Base-by-base conservation (phyloP, 2,797 vertebrate genomes). In the Sparus aurata region DNA sequence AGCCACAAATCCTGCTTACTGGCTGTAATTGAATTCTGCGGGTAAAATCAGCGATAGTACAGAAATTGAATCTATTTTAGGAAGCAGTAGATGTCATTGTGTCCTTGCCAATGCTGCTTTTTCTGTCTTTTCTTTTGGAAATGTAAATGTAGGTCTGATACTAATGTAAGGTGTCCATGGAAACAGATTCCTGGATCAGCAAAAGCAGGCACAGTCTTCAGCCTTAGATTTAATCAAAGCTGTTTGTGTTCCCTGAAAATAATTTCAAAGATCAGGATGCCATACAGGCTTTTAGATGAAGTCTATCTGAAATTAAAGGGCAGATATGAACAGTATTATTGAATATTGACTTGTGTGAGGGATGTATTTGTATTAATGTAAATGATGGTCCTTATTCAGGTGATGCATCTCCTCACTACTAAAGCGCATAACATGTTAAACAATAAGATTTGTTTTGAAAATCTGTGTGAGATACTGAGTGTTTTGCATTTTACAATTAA, bases 141-240 rank as follows among this genome's bases (percentile, higher is more conserved):
- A 45, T 23, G 8, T n/a, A 60, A 80, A 63, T 22, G 12, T 4
- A 15, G 55, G 3, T 58, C 25, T 71, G 30, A 57, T 38, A 7
- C 12, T 54, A 2, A 50, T 73, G 38, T 30, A 20, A 9, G 10
- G 23, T 62, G 20, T 75, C 18, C 23, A 45, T 75, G 38, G 22
- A 66, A 73, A 78, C n/a, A 16, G 1, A 67, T 76, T 63, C 69
- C 12, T 9, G 16, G 22, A 46, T 22, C 15, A 46, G 41, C 7
- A 60, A 17, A 55, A 25, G 3, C 30, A 20, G 15, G 11, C 23
- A 1, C 10, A 30, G 4, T 45, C 20, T 50, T 60, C 20, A 45
- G n/a, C 11, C 15, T 17, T 63, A 11, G 49, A 23, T 64, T 64
- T 5, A 50, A 25, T 49, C 9, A 41, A 10, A n/a, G 15, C 25